These are phyloP conservation scores for Xenops minutus DNA, from an alignment of 2,797 vertebrate species.

Conservation along the genomic window DNA sequence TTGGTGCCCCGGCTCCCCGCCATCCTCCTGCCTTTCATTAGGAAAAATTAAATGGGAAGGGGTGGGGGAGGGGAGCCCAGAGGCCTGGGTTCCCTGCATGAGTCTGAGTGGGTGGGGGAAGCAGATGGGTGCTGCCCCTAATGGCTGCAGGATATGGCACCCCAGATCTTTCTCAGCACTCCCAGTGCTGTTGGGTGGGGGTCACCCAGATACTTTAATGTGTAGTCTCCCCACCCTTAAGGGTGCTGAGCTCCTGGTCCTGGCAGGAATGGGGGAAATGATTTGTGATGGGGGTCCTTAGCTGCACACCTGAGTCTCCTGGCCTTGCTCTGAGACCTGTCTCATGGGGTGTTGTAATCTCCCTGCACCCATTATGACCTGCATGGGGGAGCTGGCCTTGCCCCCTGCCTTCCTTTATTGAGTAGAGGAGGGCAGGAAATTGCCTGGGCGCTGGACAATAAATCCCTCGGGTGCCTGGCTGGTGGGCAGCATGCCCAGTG, in stretches of 20 bases:
- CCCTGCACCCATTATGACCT: not conserved
- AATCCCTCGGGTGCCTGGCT: conserved; percentile 33
- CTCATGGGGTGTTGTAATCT: not conserved
- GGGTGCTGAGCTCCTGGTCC: not conserved
- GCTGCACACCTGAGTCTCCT: not conserved
- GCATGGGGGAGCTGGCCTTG: not conserved
- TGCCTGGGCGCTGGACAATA: conserved; percentile 37
- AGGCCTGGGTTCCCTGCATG: not conserved
- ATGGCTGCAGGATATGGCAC: not conserved
- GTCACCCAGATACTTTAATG: not conserved
- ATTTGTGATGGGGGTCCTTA: not conserved
- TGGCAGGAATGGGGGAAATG: not conserved
- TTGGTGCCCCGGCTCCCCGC: conserved; percentile 50
- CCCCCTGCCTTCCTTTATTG: not conserved
- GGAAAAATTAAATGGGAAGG: conserved; percentile 63
- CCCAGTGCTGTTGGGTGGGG: not conserved
- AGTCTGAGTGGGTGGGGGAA: not conserved
- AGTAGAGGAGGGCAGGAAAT: conserved; percentile 60
- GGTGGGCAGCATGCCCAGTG: not conserved
- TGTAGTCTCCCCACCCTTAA: no score
- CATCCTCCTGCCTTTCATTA: conserved; percentile 67
- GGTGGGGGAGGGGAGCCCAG: not conserved
- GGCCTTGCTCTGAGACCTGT: not conserved
- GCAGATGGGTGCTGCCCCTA: not conserved
- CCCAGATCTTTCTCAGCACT: not conserved